Evolutionary conservation across 2,888 invertebrate genomes (phyloP).

Genomic region (Apamea monoglypha): DNA sequence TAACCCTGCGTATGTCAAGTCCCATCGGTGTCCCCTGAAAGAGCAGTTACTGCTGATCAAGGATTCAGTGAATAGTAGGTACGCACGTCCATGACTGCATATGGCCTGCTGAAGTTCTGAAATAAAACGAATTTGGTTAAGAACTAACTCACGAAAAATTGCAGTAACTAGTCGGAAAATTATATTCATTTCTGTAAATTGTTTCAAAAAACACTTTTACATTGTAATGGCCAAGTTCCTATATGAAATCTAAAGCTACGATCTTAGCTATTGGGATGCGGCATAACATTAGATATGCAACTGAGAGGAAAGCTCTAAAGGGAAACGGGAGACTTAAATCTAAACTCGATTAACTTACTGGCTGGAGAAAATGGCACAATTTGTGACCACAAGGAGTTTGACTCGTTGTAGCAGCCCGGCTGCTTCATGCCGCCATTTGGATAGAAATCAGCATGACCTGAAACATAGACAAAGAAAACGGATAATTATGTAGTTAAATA

Average conservation of each 20-base stretch:
- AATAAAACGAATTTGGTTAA: conserved; percentile 11
- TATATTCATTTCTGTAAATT: background rate
- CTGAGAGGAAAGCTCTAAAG: background rate
- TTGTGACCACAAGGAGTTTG: conserved; percentile 77
- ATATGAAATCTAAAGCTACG: background rate
- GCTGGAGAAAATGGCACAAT: conserved; percentile 78
- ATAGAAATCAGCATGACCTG: conserved; percentile 92
- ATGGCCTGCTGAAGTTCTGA: conserved; percentile 88
- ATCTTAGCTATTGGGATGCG: background rate
- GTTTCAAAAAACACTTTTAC: background rate
- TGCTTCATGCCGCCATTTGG: conserved; percentile 93
- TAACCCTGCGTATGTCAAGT: conserved; percentile 87
- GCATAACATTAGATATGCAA: background rate
- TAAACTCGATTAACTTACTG: conserved; percentile 76
- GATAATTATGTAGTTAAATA: background rate
- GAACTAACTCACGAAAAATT: background rate
- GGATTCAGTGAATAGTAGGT: conserved; percentile 91
- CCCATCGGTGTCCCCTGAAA: conserved; percentile 89
- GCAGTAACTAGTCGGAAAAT: background rate
- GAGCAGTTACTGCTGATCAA: conserved; percentile 88
- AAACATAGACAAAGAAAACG: conserved; percentile 31
- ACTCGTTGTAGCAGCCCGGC: conserved; percentile 90
- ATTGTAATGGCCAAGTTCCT: background rate
- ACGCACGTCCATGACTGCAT: conserved; percentile 91
- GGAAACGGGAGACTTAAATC: background rate